Conservation (phyloP, 2,113 vertebrate genomes). For the Melozone crissalis region DNA sequence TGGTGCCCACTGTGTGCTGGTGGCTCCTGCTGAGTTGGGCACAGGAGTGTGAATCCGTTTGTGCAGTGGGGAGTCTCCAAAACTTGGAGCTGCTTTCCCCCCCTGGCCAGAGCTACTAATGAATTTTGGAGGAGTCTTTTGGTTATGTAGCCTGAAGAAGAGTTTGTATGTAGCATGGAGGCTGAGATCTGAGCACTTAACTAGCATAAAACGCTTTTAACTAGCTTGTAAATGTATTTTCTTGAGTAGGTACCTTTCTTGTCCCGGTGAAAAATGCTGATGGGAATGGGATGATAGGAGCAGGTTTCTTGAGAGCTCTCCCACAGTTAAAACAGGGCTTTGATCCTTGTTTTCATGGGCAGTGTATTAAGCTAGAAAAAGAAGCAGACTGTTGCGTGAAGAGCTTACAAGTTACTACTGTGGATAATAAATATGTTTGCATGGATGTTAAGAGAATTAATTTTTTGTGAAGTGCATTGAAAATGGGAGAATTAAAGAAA, state of each 20-base stretch:
- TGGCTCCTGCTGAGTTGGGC: background rate
- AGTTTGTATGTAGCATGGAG: background rate
- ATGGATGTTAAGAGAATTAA: constrained; percentile 32
- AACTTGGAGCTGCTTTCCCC: background rate
- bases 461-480: background rate
- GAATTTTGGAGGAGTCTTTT: background rate
- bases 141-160: background rate
- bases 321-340: background rate
- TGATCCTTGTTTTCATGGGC: background rate
- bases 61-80: background rate
- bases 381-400: background rate
- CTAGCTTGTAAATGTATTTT: background rate
- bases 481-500: background rate
- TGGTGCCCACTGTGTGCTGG: fast-evolving
- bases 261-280: background rate
- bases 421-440: constrained; percentile 7
- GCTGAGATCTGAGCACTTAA: background rate
- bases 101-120: background rate
- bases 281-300: background rate
- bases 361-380: background rate
- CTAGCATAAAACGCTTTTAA: background rate
- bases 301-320: background rate
- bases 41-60: fast-evolving
- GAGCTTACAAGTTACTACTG: background rate
- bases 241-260: background rate